phyloP scores from a whole-genome alignment of 2,888 invertebrate genomes.

The Heliconius ethilla region DNA sequence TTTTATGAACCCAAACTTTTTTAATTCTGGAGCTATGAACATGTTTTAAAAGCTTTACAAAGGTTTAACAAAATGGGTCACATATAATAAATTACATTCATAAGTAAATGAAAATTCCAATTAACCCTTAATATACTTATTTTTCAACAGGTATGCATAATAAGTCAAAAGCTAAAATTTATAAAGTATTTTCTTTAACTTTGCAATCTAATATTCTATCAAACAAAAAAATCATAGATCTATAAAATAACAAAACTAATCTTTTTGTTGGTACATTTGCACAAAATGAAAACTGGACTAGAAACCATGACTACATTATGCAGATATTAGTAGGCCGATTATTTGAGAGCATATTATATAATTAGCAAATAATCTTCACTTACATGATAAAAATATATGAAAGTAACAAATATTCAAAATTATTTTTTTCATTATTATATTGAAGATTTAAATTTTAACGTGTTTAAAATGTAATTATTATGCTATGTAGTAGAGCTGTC shows the following conservation, averaged over 20 bases:
- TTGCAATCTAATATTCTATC: not conserved
- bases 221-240: not conserved
- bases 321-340: conserved; percentile 8
- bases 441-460: not conserved
- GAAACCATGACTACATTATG: conserved; percentile 28
- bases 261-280: not conserved
- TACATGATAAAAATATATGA: not conserved
- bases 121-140: not conserved
- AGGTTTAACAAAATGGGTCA: not conserved
- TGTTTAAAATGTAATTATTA: not conserved
- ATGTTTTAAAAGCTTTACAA: not conserved
- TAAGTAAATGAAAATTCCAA: not conserved
- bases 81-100: conserved; percentile 13
- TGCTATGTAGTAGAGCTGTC: not conserved
- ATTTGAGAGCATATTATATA: conserved; percentile 9
- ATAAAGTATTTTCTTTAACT: not conserved
- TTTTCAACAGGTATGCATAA: not conserved
- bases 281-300: conserved; percentile 18
- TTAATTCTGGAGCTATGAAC: not conserved
- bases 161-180: not conserved
- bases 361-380: not conserved
- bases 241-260: not conserved
- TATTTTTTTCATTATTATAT: not conserved
- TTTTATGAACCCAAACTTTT: not conserved
- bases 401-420: conserved; percentile 9